phyloP scores from a whole-genome alignment of 1,140 invertebrate genomes.

The Venturia canescens region DNA sequence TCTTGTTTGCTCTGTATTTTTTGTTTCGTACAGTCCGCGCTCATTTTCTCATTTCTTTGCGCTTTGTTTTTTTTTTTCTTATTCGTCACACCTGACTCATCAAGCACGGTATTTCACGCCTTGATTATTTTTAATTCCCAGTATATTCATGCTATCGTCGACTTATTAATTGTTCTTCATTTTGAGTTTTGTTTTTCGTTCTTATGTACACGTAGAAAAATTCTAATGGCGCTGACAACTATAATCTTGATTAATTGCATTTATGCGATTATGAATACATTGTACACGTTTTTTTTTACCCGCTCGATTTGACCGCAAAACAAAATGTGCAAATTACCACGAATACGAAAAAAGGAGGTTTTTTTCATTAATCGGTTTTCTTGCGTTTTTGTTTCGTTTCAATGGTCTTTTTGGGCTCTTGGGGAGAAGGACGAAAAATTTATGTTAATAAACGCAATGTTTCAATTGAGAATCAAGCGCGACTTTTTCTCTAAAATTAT shows the following conservation, averaged over 20 bases:
- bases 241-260: conserved; percentile 48
- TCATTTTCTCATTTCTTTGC: conserved; percentile 8
- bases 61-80: conserved; percentile 1
- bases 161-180: conserved; percentile 10
- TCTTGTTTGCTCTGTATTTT: conserved; percentile 47
- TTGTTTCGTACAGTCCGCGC: conserved; percentile 54
- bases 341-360: neutral
- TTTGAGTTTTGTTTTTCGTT: neutral
- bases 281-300: conserved; percentile 36
- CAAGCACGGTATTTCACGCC: conserved; percentile 23
- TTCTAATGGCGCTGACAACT: conserved; percentile 54
- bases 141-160: conserved; percentile 60
- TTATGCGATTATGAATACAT: conserved; percentile 53
- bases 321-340: neutral
- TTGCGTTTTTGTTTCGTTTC: neutral
- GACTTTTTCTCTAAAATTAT: neutral
- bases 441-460: neutral
- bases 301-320: conserved; percentile 13
- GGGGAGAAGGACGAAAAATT: neutral
- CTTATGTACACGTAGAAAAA: conserved; percentile 68
- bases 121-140: conserved; percentile 39
- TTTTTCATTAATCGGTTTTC: neutral
- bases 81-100: neutral
- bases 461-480: neutral
- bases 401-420: neutral